Conservation (phyloP, 2,888 invertebrate genomes). For the Linnaemya vulpina region DNA sequence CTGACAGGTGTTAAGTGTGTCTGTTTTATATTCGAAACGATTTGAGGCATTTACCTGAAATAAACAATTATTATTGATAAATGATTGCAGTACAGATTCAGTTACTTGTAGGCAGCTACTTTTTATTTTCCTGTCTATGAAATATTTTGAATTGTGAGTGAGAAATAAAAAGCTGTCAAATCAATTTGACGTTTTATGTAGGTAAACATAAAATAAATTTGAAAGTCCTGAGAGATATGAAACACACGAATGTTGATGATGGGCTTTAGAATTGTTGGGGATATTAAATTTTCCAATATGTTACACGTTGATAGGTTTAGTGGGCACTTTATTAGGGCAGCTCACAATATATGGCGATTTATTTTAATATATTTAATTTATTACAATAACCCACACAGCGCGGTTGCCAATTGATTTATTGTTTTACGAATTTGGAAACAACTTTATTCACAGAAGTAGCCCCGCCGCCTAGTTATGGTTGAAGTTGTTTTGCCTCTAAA, state of each 20-base stretch:
- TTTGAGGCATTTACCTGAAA: not conserved
- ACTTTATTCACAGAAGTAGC: too few relatives aligned
- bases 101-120: not conserved
- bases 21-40: not conserved
- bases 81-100: not conserved
- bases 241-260: not conserved
- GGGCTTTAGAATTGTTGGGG: too few relatives aligned
- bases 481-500: too few relatives aligned
- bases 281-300: too few relatives aligned
- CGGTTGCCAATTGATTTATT: too few relatives aligned
- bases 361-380: too few relatives aligned
- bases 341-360: too few relatives aligned
- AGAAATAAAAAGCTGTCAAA: not conserved
- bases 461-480: too few relatives aligned
- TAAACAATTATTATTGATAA: not conserved
- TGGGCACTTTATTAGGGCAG: too few relatives aligned
- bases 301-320: too few relatives aligned
- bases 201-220: slow-evolving; percentile 5
- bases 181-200: not conserved
- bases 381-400: too few relatives aligned
- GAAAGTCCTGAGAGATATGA: not conserved
- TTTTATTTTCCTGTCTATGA: not conserved
- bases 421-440: too few relatives aligned
- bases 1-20: not conserved
- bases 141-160: not conserved